Evolutionary conservation across 2,888 invertebrate genomes (phyloP).

Genomic region (Operophtera brumata): DNA sequence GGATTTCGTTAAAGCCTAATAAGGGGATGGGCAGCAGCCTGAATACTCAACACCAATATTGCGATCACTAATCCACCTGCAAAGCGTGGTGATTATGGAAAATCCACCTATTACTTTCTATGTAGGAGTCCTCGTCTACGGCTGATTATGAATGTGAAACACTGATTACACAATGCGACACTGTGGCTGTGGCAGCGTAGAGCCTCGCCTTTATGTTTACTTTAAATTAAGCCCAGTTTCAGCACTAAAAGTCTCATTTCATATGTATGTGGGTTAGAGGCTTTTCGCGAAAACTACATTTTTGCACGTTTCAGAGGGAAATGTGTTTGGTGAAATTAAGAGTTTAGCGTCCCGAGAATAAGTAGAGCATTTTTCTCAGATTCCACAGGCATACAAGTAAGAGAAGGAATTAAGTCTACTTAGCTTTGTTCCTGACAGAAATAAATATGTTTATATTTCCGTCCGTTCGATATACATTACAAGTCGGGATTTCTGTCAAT

Average conservation of each 20-base stretch:
- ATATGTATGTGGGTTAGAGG: conserved; percentile 26
- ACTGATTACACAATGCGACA: conserved; percentile 4
- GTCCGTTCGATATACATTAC: too few relatives aligned
- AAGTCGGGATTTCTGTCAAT: too few relatives aligned
- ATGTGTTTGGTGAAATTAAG: not conserved
- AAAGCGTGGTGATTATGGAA: too few relatives aligned
- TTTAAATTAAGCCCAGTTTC: conserved; percentile 41
- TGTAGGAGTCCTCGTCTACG: too few relatives aligned
- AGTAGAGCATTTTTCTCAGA: not conserved
- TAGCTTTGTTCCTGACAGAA: not conserved
- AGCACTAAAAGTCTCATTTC: conserved; percentile 29
- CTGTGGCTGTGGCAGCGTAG: conserved; percentile 14
- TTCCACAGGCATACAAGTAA: too few relatives aligned
- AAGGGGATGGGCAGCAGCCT: too few relatives aligned
- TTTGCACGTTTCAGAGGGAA: not conserved
- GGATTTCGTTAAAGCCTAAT: too few relatives aligned
- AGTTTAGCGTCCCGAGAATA: not conserved
- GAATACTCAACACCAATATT: too few relatives aligned
- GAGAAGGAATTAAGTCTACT: too few relatives aligned
- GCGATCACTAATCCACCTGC: too few relatives aligned
- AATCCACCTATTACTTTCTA: too few relatives aligned
- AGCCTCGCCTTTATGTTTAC: conserved; percentile 36
- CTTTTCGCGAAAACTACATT: conserved; percentile 16
- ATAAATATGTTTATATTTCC: not conserved
- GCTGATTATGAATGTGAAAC: not conserved